Percentiles rank a stretch among this genome's conserved stretches.
Conservation (phyloP, 2,888 invertebrate genomes). For the Yponomeuta sedellus region DNA sequence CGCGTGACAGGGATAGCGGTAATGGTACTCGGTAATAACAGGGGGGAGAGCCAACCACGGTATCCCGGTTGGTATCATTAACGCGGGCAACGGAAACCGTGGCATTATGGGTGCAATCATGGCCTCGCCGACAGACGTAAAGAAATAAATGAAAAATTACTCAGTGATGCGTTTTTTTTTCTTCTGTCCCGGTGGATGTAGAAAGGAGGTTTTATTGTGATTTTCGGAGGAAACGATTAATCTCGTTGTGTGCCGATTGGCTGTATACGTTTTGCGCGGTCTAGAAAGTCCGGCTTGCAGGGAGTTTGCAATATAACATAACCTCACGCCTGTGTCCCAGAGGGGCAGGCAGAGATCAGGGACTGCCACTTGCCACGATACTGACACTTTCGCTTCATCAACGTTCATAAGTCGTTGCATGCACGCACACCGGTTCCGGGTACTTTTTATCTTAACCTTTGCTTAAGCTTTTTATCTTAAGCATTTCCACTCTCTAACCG, state of each 20-base stretch:
- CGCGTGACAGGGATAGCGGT: conserved; percentile 60
- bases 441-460: too few relatives aligned
- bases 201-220: neutral
- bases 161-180: neutral
- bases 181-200: neutral
- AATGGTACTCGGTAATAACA: conserved; percentile 30
- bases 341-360: too few relatives aligned
- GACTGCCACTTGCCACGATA: too few relatives aligned
- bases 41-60: conserved; percentile 3
- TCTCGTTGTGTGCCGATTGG: neutral
- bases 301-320: too few relatives aligned
- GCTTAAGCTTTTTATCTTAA: too few relatives aligned
- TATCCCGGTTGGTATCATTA: conserved; percentile 18
- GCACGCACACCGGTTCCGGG: too few relatives aligned
- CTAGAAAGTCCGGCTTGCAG: neutral
- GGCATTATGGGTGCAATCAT: conserved; percentile 49
- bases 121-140: conserved; percentile 15
- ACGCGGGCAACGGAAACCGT: conserved; percentile 46
- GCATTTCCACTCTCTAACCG: too few relatives aligned
- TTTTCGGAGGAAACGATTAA: neutral
- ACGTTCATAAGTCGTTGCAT: too few relatives aligned
- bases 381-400: too few relatives aligned
- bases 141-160: conserved; percentile 14
- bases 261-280: neutral
- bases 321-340: too few relatives aligned